phyloP scores from a whole-genome alignment of 2,113 vertebrate genomes.

The Thermophis baileyi region DNA sequence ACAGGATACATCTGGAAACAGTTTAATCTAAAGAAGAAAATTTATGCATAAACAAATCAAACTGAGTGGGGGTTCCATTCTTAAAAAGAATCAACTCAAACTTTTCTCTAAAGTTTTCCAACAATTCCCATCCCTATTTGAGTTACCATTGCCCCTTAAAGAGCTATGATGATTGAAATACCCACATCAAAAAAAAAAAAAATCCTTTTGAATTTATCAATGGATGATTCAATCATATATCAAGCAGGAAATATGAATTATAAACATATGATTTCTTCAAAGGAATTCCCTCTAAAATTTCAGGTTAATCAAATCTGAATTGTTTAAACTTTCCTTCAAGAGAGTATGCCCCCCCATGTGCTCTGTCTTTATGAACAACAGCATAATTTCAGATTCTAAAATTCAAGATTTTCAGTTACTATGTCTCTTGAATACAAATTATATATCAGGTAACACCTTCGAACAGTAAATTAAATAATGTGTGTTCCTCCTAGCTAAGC shows the following conservation, averaged over 20 bases:
- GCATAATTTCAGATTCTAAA: not conserved
- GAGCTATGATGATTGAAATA: not conserved
- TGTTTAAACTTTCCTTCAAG: not conserved
- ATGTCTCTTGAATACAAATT: not conserved
- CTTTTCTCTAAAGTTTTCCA: not conserved
- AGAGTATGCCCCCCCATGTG: not conserved
- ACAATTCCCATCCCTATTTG: not conserved
- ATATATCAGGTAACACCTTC: not conserved
- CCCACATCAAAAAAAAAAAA: not conserved
- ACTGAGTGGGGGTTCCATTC: not conserved
- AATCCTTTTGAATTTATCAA: not conserved
- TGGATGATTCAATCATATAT: not conserved
- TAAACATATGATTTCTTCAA: not conserved
- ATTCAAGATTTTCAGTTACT: not conserved
- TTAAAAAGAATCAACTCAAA: not conserved
- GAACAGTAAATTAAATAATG: not conserved
- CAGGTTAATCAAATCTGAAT: not conserved
- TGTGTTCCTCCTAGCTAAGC: not conserved
- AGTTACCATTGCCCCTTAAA: not conserved
- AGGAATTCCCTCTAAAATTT: not conserved
- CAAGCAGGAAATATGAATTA: not conserved
- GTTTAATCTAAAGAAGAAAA: not conserved
- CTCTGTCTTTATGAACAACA: not conserved
- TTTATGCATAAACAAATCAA: not conserved
- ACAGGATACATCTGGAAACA: not conserved